Evolutionary conservation across 2,888 invertebrate species (phyloP).

Genomic region (Conomelus anceps): DNA sequence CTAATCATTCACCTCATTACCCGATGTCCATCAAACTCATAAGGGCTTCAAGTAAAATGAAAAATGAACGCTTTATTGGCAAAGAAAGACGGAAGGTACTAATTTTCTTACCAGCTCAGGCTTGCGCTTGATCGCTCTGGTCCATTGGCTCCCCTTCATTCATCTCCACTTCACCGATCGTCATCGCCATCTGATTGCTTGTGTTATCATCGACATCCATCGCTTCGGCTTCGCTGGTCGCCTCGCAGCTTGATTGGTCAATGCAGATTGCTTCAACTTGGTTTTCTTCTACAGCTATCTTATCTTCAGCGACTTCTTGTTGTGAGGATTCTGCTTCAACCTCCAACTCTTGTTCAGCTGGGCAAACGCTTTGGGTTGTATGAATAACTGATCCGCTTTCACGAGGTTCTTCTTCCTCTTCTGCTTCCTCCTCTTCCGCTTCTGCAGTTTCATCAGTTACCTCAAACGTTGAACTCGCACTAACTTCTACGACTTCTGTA

Average conservation of each 20-base stretch:
- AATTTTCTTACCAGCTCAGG: background rate
- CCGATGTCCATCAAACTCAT: too few species aligned
- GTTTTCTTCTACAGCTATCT: constrained; percentile 37
- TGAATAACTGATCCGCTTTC: constrained; percentile 28
- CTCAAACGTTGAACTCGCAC: constrained; percentile 21
- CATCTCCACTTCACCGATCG: constrained; percentile 19
- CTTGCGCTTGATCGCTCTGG: constrained; percentile 27
- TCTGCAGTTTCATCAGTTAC: constrained; percentile 32
- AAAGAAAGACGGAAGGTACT: background rate
- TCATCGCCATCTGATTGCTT: constrained; percentile 22
- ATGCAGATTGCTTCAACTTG: constrained; percentile 37
- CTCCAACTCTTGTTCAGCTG: constrained; percentile 17
- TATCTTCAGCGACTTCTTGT: background rate
- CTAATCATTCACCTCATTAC: too few species aligned
- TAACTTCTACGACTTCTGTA: constrained; percentile 17
- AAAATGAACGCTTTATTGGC: too few species aligned
- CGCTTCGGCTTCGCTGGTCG: constrained; percentile 26
- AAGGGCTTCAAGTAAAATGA: too few species aligned
- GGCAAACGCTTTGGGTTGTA: constrained; percentile 18
- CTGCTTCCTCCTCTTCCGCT: constrained; percentile 31
- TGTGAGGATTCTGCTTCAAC: background rate
- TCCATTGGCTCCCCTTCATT: constrained; percentile 31
- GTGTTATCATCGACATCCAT: constrained; percentile 32
- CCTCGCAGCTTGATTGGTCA: constrained; percentile 20
- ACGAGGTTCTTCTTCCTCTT: constrained; percentile 26